phyloP scores from a whole-genome alignment of 2,888 invertebrate genomes.

The Tetropium fuscum region DNA sequence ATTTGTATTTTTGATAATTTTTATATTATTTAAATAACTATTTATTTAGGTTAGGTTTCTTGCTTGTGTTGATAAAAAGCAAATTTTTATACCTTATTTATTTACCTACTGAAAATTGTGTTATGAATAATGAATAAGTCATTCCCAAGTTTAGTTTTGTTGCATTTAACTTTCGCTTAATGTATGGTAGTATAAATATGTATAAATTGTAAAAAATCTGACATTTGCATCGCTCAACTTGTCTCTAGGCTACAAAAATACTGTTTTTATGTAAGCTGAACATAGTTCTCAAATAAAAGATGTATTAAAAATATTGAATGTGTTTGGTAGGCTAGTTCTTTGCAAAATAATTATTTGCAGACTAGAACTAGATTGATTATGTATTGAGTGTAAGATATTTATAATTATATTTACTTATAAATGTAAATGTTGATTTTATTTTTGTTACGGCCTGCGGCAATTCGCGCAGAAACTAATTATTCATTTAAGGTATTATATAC shows the following conservation, averaged over 20 bases:
- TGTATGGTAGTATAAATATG: conserved; percentile 42
- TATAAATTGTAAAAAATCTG: conserved; percentile 57
- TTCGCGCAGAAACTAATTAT: too few species aligned
- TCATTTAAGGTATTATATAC: too few species aligned
- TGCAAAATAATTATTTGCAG: conserved; percentile 58
- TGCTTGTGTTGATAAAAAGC: conserved; percentile 38
- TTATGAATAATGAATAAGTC: conserved; percentile 27
- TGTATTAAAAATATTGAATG: conserved; percentile 63
- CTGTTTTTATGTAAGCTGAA: conserved; percentile 59
- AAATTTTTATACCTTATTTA: conserved; percentile 38
- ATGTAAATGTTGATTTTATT: conserved; percentile 50
- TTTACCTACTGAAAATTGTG: conserved; percentile 27
- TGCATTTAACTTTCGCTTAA: conserved; percentile 29
- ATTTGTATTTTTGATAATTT: conserved; percentile 63
- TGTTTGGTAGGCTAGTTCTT: conserved; percentile 65
- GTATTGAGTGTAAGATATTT: conserved; percentile 68
- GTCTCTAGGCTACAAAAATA: conserved; percentile 48
- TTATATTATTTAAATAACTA: conserved; percentile 54
- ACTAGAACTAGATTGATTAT: conserved; percentile 63
- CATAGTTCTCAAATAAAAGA: conserved; percentile 58
- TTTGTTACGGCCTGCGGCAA: not conserved
- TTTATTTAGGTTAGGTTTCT: conserved; percentile 57
- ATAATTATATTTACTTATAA: conserved; percentile 68
- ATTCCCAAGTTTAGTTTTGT: conserved; percentile 22
- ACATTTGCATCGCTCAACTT: conserved; percentile 56